Evolutionary conservation across 2,888 invertebrate species (phyloP).

Genomic region (Acronicta aceris): DNA sequence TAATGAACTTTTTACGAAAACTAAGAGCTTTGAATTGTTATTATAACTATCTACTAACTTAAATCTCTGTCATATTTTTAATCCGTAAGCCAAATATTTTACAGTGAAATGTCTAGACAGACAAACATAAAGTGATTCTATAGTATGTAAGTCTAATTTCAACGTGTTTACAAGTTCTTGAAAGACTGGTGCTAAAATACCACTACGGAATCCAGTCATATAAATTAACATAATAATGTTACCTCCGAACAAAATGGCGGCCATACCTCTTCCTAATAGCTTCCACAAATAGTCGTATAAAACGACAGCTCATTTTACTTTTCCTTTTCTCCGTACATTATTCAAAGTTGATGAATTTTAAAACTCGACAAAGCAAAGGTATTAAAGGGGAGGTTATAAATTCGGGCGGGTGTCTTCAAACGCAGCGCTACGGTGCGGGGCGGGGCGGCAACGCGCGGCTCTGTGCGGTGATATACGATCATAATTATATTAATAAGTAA

Average conservation of each 20-base stretch:
- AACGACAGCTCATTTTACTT: slow-evolving; percentile 41
- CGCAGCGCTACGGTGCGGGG: not conserved
- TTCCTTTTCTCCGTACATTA: slow-evolving; percentile 43
- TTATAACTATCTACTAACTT: too few species aligned
- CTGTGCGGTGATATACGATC: too few species aligned
- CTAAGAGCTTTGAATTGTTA: too few species aligned
- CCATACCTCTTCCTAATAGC: slow-evolving; percentile 41
- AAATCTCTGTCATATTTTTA: too few species aligned
- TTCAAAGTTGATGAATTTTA: slow-evolving; percentile 48
- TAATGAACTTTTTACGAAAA: too few species aligned
- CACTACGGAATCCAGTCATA: slow-evolving; percentile 24
- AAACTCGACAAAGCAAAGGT: slow-evolving; percentile 41
- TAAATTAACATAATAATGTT: slow-evolving; percentile 48
- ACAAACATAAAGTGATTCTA: too few species aligned
- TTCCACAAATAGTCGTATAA: slow-evolving; percentile 38
- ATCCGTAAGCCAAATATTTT: too few species aligned
- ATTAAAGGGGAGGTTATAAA: slow-evolving; percentile 41
- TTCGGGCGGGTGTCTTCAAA: slow-evolving; percentile 7
- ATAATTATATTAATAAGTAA: too few species aligned
- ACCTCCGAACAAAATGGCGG: slow-evolving; percentile 40
- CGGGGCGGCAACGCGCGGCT: not conserved
- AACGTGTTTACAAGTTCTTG: slow-evolving; percentile 6
- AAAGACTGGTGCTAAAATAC: slow-evolving; percentile 26
- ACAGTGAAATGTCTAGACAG: too few species aligned
- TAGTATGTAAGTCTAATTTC: not conserved